Evolutionary conservation across 2,797 vertebrate genomes (phyloP), one percentile per base, ranked within the genome.

Genomic region (Scolopax rusticola): DNA sequence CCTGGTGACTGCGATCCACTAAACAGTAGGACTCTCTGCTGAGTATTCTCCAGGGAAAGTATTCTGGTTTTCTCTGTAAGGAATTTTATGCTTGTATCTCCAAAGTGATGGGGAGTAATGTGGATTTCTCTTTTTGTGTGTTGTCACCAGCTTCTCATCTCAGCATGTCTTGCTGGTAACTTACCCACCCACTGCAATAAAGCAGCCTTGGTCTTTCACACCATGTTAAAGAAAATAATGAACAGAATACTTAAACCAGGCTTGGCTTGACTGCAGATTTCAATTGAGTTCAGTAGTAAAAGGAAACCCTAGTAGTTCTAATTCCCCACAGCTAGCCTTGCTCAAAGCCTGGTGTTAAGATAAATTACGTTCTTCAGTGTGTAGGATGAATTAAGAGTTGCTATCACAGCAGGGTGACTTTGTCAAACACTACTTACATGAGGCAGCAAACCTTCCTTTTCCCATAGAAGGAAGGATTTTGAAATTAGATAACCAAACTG

Each of bases 181-280:
- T 89, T 87, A 90, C 60, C 88, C 90, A 82, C 74, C 79, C 67
- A 67, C 12, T 74, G 40, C 86, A 93, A 91, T 69, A 94, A 91
- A 89, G 80, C 54, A 87, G 74, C 45, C 56, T 77, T 85, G 60
- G 86, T 94, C 84, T 92, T 95, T 95, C 90, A 90, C 93, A 89
- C 77, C 77, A 93, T 10, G 84, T 87, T 90, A 95, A 95, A 95
- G 84, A 94, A 92, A 96, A 96, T 89, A 93, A 92, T 79, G 84
- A 90, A 56, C 45, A 85, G 48, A 87, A 38, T 80, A 43, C 33
- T 92, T 87, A 87, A 77, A 90, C 32, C 53, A 87, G 71, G 53
- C 78, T 93, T 95, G 90, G 57, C n/a, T 61, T 92, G 41, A 75
- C 64, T 92, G 61, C 59, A 71, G 47, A 57, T 96, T 94, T 93